Percentiles rank a stretch among this genome's conserved stretches.
These are phyloP conservation scores for Scaptomyza parva DNA, from an alignment of 2,888 invertebrate genomes.

Conservation along the genomic window DNA sequence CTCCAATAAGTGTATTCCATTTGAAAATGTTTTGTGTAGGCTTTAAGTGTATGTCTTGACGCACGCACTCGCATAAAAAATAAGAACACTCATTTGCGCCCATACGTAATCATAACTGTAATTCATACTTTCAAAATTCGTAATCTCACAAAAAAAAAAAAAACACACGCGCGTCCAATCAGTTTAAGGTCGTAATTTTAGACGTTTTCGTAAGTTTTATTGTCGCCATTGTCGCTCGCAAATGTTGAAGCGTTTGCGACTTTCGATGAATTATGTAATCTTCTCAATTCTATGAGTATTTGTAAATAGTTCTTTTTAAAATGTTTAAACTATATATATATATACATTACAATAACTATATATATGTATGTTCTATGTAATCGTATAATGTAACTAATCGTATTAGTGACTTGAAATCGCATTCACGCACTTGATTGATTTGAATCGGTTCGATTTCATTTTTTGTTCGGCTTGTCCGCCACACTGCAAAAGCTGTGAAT, in stretches of 20 bases:
- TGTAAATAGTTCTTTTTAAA: constrained; percentile 63
- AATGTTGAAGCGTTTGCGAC: constrained; percentile 70
- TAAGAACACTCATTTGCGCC: constrained; percentile 30
- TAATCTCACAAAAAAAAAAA: constrained; percentile 30
- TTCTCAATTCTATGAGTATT: constrained; percentile 39
- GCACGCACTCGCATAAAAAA: constrained; percentile 13
- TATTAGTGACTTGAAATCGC: constrained; percentile 68
- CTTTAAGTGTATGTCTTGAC: constrained; percentile 29
- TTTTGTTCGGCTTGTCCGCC: constrained; percentile 57
- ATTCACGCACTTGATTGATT: constrained; percentile 58
- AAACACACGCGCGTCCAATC: constrained; percentile 59
- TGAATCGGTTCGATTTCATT: constrained; percentile 52
- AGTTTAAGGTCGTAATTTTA: constrained; percentile 47
- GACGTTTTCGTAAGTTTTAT: constrained; percentile 46
- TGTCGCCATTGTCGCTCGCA: constrained; percentile 36
- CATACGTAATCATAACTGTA: constrained; percentile 34
- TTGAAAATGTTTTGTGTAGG: constrained; percentile 44
- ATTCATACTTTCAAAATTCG: constrained; percentile 29
- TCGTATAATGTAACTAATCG: constrained; percentile 56
- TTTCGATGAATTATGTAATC: constrained; percentile 32
- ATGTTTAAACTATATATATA: constrained; percentile 15
- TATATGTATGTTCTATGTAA: constrained; percentile 55
- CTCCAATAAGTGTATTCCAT: constrained; percentile 66
- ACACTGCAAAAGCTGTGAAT: constrained; percentile 75
- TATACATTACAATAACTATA: constrained; percentile 29